Conservation (phyloP, 2,888 invertebrate species). For the Pterostichus madidus region DNA sequence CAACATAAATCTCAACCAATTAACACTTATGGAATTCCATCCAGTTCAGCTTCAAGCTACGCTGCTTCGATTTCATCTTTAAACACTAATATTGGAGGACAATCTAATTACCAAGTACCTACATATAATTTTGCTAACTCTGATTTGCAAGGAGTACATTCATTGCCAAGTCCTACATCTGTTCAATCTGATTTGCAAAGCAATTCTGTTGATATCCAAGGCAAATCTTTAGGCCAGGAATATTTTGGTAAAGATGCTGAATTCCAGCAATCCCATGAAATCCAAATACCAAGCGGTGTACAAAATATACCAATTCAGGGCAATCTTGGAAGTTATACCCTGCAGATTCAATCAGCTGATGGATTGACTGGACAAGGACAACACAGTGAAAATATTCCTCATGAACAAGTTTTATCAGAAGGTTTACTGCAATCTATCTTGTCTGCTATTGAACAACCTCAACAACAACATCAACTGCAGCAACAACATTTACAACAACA, state of each 20-base stretch:
- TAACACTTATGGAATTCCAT: slow-evolving; percentile 76
- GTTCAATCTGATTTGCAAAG: slow-evolving; percentile 17
- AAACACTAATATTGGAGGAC: slow-evolving; percentile 78
- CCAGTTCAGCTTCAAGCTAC: slow-evolving; percentile 79
- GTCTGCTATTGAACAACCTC: slow-evolving; percentile 89
- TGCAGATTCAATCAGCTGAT: slow-evolving; percentile 88
- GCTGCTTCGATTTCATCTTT: slow-evolving; percentile 79
- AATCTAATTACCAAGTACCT: slow-evolving; percentile 75
- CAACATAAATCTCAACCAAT: slow-evolving; percentile 72
- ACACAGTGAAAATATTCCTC: slow-evolving; percentile 80
- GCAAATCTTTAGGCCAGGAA: slow-evolving; percentile 73
- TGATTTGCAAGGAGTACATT: slow-evolving; percentile 76
- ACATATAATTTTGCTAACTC: slow-evolving; percentile 74
- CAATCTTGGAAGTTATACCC: slow-evolving; percentile 83
- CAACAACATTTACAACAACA: slow-evolving; percentile 65
- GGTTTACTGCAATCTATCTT: slow-evolving; percentile 89
- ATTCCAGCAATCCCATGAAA: slow-evolving; percentile 74
- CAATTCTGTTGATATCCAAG: slow-evolving; percentile 70
- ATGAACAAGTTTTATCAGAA: slow-evolving; percentile 88
- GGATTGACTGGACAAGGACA: slow-evolving; percentile 76
- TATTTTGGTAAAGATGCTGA: slow-evolving; percentile 74
- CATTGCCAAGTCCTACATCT: slow-evolving; percentile 69
- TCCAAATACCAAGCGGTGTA: slow-evolving; percentile 72
- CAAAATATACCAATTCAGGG: slow-evolving; percentile 80
- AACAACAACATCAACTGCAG: slow-evolving; percentile 70